phyloP scores from a whole-genome alignment of 2,797 vertebrate genomes.

The Anolis apletophallus region DNA sequence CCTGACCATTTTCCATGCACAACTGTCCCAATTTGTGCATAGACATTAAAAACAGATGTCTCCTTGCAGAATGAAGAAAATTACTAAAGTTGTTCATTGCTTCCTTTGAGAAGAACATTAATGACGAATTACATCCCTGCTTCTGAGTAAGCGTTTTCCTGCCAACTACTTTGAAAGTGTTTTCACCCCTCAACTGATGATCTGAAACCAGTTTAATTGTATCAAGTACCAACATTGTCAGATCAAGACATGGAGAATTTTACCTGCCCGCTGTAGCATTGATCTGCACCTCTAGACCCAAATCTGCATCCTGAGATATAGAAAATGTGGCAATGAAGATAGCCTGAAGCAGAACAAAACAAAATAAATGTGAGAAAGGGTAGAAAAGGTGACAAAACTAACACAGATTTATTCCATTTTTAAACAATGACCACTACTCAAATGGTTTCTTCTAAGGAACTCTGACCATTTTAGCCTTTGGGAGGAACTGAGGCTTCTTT shows the following conservation, averaged over 20 bases:
- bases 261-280: constrained; percentile 83
- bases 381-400: neutral
- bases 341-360: constrained; percentile 69
- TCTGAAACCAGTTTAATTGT: neutral
- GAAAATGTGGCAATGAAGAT: constrained; percentile 80
- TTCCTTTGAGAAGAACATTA: no score
- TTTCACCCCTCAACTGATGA: neutral
- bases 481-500: no score
- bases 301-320: constrained; percentile 70
- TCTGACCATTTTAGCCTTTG: no score
- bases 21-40: no score
- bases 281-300: constrained; percentile 75
- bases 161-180: neutral
- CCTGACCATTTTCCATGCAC: no score
- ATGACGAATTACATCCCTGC: neutral
- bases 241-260: neutral
- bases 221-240: neutral
- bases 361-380: neutral
- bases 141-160: neutral
- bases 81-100: no score
- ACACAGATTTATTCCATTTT: neutral
- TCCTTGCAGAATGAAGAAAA: no score
- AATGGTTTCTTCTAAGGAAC: no score
- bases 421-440: no score
- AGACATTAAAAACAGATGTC: no score